Conservation (phyloP, 35 echinoderm and acorn worm species). For the Amphiura filiformis region DNA sequence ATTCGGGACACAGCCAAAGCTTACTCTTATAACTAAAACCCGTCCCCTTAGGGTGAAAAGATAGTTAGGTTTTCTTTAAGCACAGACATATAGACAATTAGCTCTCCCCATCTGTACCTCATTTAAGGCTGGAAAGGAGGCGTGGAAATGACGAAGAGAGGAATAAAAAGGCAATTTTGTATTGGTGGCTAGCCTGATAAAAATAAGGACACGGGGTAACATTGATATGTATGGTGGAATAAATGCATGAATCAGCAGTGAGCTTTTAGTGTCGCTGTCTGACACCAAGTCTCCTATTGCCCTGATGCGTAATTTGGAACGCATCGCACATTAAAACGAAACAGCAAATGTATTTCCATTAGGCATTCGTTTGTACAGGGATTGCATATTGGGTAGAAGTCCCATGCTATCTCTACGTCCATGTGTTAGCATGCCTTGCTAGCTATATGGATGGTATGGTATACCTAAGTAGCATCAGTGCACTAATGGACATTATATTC, state of each 20-base stretch:
- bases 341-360: constrained; percentile 9
- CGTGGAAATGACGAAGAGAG: background rate
- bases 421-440: background rate
- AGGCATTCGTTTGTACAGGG: background rate
- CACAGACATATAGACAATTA: background rate
- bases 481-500: constrained; percentile 11
- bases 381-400: background rate
- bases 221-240: background rate
- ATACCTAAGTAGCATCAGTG: too few species aligned
- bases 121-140: background rate
- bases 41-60: background rate
- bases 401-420: constrained; percentile 1
- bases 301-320: background rate
- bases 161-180: too few species aligned
- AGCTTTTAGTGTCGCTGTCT: background rate
- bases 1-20: background rate
- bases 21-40: background rate
- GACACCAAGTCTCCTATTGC: background rate
- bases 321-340: background rate
- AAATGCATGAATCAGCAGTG: background rate
- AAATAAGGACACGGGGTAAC: background rate
- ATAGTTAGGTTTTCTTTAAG: background rate
- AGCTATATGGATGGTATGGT: too few species aligned
- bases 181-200: background rate
- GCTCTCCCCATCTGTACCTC: constrained; percentile 8